Conservation (phyloP, 53 echinoderm and acorn worm genomes). For the Holothuria scabra region DNA sequence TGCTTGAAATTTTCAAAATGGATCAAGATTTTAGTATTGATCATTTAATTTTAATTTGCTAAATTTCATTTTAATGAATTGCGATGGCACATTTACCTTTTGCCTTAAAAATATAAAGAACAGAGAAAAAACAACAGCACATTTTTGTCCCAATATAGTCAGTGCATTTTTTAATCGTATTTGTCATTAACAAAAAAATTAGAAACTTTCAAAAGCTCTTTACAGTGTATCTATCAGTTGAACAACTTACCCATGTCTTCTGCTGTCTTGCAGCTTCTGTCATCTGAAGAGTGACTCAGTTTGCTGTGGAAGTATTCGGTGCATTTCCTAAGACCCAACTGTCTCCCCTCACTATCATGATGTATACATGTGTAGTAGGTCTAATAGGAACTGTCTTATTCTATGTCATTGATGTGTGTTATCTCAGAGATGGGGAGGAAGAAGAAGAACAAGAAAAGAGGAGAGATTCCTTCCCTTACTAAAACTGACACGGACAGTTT, state of each 20-base stretch:
- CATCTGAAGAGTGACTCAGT: constrained; percentile 74
- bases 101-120: no score
- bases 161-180: no score
- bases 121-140: no score
- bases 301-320: constrained; percentile 92
- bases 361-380: constrained; percentile 75
- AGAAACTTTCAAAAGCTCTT: no score
- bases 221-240: no score
- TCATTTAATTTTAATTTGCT: no score
- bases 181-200: no score
- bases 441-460: constrained; percentile 19
- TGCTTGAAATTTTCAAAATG: no score
- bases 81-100: no score
- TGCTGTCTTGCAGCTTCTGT: constrained; percentile 68
- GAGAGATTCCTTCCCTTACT: constrained; percentile 39
- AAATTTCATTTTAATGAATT: no score
- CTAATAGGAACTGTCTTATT: constrained; percentile 45
- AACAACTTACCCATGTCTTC: not conserved
- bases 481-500: constrained; percentile 5
- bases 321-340: constrained; percentile 72
- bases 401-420: constrained; percentile 59
- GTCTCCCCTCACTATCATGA: constrained; percentile 73
- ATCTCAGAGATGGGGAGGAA: constrained; percentile 49
- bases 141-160: no score
- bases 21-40: no score